Percentiles rank a stretch among this genome's conserved stretches.
These are phyloP conservation scores for Blastomussa wellsi DNA, from an alignment of 92 coral and sea anemone genomes.

Conservation along the genomic window DNA sequence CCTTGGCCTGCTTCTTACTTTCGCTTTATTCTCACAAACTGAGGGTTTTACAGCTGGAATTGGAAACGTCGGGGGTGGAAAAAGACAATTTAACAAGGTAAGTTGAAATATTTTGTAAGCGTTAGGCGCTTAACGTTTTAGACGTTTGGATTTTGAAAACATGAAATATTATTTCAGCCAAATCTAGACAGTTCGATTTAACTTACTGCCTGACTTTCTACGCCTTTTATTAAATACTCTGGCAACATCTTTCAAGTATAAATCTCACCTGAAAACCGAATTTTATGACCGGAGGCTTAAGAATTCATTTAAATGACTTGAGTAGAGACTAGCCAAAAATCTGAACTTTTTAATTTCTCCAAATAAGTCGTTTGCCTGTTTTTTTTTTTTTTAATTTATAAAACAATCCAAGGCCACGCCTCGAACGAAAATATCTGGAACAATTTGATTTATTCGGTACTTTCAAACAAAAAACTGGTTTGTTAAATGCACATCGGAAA, in stretches of 20 bases:
- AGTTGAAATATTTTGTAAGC: background rate
- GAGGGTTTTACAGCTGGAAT: slow-evolving; percentile 45
- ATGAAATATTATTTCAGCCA: background rate
- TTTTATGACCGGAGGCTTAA: background rate
- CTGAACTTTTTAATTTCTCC: background rate
- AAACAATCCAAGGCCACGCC: background rate
- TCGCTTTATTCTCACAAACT: slow-evolving; percentile 10
- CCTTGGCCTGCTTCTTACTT: slow-evolving; percentile 11
- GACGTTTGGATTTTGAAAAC: background rate
- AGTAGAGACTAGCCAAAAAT: background rate
- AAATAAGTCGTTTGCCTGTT: background rate
- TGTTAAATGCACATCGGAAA: no score
- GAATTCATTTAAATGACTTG: background rate
- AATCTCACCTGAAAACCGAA: background rate
- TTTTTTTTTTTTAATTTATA: background rate
- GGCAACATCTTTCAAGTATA: background rate
- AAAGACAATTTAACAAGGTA: slow-evolving; percentile 10
- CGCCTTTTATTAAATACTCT: background rate
- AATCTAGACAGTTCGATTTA: background rate
- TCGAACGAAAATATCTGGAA: background rate
- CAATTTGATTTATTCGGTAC: no score
- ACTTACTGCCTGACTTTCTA: background rate
- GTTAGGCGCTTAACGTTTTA: background rate
- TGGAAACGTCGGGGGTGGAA: slow-evolving; percentile 29
- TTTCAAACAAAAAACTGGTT: no score